A percentile compares a stretch with the other conserved stretches of the same genome.
Evolutionary conservation across 2,113 vertebrate genomes (phyloP).

Genomic region (Chionis minor): DNA sequence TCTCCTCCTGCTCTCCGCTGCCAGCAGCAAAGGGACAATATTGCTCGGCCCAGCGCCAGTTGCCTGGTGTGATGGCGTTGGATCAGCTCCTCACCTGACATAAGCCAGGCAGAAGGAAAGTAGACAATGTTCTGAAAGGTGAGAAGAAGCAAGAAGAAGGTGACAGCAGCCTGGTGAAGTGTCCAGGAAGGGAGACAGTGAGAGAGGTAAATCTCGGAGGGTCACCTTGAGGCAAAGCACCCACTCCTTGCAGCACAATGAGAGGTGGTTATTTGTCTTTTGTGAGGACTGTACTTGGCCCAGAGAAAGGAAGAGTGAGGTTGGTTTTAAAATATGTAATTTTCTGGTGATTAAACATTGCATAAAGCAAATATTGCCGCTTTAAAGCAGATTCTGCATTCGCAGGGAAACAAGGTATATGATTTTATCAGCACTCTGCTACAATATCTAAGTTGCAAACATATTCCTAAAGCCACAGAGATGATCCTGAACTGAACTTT

Average conservation of each 20-base stretch:
- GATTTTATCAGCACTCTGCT: neutral
- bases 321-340: neutral
- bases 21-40: constrained; percentile 49
- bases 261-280: neutral
- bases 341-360: neutral
- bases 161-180: constrained; percentile 27
- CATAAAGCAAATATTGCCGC: neutral
- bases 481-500: constrained; percentile 50
- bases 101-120: constrained; percentile 47
- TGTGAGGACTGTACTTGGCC: neutral
- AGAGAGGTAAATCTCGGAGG: neutral
- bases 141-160: constrained; percentile 55
- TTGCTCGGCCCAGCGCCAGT: neutral
- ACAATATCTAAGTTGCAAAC: neutral
- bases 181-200: neutral
- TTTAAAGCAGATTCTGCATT: neutral
- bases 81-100: constrained; percentile 61
- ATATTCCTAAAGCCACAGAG: constrained; percentile 1
- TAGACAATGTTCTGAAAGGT: constrained; percentile 60
- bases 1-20: neutral
- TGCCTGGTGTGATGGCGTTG: neutral
- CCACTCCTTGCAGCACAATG: neutral
- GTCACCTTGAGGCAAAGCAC: constrained; percentile 45
- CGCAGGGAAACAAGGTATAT: neutral
- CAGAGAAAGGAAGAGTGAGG: neutral